Evolutionary conservation across 2,888 invertebrate species (phyloP).

Genomic region (Clistopyga incitator): DNA sequence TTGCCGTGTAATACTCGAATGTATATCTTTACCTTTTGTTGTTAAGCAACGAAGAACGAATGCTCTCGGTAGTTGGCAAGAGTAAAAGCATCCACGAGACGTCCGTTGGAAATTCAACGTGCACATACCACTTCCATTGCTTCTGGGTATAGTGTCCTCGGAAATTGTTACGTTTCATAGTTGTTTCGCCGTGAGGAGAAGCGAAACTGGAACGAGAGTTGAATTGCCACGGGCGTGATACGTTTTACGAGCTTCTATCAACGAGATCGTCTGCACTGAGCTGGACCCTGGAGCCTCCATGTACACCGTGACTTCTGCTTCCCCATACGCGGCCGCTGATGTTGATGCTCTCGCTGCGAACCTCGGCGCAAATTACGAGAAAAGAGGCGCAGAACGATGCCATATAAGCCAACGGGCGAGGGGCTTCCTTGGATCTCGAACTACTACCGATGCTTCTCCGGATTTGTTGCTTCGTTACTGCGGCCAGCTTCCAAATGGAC

Average conservation of each 20-base stretch:
- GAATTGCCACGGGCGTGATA: slow-evolving; percentile 61
- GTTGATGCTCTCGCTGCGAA: slow-evolving; percentile 43
- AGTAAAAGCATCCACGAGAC: slow-evolving; percentile 28
- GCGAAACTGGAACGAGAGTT: slow-evolving; percentile 26
- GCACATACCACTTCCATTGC: slow-evolving; percentile 8
- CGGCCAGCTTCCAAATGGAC: background rate
- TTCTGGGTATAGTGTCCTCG: slow-evolving; percentile 39
- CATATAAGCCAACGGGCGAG: slow-evolving; percentile 59
- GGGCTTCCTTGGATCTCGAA: slow-evolving; percentile 31
- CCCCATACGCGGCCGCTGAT: background rate
- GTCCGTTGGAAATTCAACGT: slow-evolving; percentile 35
- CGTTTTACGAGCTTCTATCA: slow-evolving; percentile 64
- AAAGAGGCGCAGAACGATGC: slow-evolving; percentile 60
- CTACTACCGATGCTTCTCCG: background rate
- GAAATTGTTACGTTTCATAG: slow-evolving; percentile 62
- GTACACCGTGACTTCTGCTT: background rate
- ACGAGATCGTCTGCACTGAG: slow-evolving; percentile 54
- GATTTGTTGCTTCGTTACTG: slow-evolving; percentile 9
- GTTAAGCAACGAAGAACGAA: slow-evolving; percentile 30
- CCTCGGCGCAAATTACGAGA: slow-evolving; percentile 63
- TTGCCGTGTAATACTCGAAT: background rate
- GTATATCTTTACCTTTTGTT: slow-evolving; percentile 3
- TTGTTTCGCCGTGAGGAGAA: slow-evolving; percentile 37
- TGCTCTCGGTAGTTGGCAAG: background rate
- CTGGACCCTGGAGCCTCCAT: slow-evolving; percentile 28